phyloP scores from a whole-genome alignment of 1,140 invertebrate genomes.

The Sinella curviseta region DNA sequence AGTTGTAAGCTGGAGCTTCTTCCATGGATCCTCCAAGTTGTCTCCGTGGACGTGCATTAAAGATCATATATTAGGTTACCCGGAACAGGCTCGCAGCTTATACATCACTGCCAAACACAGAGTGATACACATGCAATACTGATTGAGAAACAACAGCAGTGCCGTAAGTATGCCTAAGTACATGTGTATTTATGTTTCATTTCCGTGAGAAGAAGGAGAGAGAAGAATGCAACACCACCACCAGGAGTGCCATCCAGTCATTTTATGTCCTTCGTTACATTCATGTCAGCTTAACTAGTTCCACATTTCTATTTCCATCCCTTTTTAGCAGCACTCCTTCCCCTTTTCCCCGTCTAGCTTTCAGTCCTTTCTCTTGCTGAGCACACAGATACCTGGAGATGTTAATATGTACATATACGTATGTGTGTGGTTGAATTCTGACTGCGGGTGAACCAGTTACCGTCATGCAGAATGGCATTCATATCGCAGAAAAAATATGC shows the following conservation, averaged over 20 bases:
- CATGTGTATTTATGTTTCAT: too few species aligned
- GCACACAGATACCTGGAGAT: too few species aligned
- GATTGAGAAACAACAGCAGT: too few species aligned
- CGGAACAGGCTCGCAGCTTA: neutral
- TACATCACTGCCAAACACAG: neutral
- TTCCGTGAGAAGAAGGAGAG: too few species aligned
- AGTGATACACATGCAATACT: too few species aligned
- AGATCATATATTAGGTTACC: slow-evolving; percentile 4
- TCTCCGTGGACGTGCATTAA: neutral
- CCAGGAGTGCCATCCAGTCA: neutral
- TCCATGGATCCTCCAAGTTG: slow-evolving; percentile 2
- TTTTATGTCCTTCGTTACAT: neutral
- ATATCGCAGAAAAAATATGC: neutral
- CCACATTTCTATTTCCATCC: neutral
- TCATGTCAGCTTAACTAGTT: neutral
- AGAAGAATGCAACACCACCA: neutral
- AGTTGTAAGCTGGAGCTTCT: neutral
- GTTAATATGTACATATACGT: too few species aligned
- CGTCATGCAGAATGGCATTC: too few species aligned
- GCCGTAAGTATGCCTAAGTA: too few species aligned
- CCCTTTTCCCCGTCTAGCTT: neutral
- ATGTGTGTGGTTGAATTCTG: too few species aligned
- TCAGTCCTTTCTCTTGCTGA: neutral
- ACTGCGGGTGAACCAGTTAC: too few species aligned
- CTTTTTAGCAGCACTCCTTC: neutral